phyloP scores from a whole-genome alignment of 2,113 vertebrate species.

The Pelmatolapia mariae region DNA sequence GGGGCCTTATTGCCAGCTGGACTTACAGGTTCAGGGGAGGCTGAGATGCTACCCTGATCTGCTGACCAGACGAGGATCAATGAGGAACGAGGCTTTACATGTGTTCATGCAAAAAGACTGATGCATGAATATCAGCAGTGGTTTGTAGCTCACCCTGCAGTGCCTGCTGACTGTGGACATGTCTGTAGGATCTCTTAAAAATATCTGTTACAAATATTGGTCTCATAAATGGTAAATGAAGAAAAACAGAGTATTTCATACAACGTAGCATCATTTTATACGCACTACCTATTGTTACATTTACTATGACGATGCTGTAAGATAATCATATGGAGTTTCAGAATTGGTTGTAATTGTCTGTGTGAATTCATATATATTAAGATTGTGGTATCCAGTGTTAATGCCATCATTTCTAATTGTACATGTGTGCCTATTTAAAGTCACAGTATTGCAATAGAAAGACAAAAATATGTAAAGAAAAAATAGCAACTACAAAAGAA shows the following conservation, averaged over 20 bases:
- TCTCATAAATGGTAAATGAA: constrained; percentile 6
- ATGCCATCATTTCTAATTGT: constrained; percentile 1
- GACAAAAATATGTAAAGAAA: constrained; percentile 4
- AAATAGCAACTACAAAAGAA: not conserved
- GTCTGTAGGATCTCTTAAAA: constrained; percentile 6
- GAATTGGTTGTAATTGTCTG: constrained; percentile 45
- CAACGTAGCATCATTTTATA: constrained; percentile 47
- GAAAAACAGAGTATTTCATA: constrained; percentile 9
- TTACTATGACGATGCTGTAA: constrained; percentile 12
- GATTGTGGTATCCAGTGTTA: constrained; percentile 7
- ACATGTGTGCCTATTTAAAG: not conserved
- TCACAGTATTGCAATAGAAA: constrained; percentile 10
- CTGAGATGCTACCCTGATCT: not conserved
- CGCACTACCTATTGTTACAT: constrained; percentile 14
- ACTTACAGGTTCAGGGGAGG: not conserved
- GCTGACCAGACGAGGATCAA: constrained; percentile 13
- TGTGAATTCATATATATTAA: constrained; percentile 8
- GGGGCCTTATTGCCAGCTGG: constrained; percentile 11
- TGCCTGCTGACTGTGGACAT: constrained; percentile 12
- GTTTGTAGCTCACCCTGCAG: constrained; percentile 20
- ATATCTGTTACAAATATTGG: not conserved
- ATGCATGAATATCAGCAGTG: not conserved
- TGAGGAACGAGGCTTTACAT: constrained; percentile 14
- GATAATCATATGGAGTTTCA: constrained; percentile 1
- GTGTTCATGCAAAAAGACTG: constrained; percentile 14